phyloP scores from a whole-genome alignment of 1,140 invertebrate species.

The Conus betulinus region DNA sequence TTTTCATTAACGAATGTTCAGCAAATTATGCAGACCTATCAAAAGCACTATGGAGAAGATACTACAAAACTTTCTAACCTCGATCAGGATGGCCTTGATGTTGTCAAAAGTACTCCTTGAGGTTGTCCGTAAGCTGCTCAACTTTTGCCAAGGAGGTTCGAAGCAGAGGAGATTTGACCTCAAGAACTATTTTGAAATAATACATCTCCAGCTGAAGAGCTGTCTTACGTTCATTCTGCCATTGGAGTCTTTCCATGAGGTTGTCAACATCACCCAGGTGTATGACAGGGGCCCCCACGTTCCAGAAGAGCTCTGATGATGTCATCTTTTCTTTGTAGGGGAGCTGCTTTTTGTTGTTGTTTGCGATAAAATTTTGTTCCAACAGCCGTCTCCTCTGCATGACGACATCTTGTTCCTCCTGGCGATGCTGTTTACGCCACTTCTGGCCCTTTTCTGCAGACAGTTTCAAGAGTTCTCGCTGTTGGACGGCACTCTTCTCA shows the following conservation, averaged over 20 bases:
- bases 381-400: neutral
- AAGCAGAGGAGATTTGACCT: neutral
- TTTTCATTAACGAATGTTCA: too few relatives aligned
- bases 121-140: neutral
- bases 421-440: too few relatives aligned
- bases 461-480: too few relatives aligned
- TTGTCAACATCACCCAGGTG: neutral
- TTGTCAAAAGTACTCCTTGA: neutral
- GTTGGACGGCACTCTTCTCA: too few relatives aligned
- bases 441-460: too few relatives aligned
- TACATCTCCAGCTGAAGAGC: neutral
- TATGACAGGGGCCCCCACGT: slow-evolving; percentile 15
- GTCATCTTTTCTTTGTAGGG: neutral
- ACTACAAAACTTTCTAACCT: too few relatives aligned
- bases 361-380: neutral
- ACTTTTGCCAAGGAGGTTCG: neutral
- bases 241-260: neutral
- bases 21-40: too few relatives aligned
- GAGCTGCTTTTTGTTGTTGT: neutral
- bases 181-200: slow-evolving; percentile 7
- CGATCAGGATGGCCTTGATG: too few relatives aligned
- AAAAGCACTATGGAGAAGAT: too few relatives aligned
- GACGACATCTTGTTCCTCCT: neutral
- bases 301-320: neutral
- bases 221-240: neutral